These are phyloP conservation scores for Leucoma salicis DNA, from an alignment of 2,888 invertebrate genomes.

Conservation along the genomic window DNA sequence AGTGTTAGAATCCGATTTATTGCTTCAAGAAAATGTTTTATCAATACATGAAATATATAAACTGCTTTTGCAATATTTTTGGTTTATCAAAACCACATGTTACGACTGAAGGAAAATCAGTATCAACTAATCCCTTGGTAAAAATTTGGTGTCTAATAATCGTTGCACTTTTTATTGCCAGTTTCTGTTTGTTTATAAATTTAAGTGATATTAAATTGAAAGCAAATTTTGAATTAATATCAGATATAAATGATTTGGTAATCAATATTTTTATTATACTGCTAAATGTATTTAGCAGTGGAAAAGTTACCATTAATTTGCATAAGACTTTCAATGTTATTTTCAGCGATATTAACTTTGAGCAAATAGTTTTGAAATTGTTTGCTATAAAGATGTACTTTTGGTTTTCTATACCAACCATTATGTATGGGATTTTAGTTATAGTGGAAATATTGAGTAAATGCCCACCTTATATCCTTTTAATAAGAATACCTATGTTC, in stretches of 20 bases:
- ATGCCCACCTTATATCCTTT: constrained; percentile 35
- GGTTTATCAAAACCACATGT: constrained; percentile 19
- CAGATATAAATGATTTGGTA: constrained; percentile 23
- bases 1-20: neutral
- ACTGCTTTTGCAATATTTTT: constrained; percentile 21
- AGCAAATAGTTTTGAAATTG: constrained; percentile 11
- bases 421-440: constrained; percentile 30
- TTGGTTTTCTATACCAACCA: constrained; percentile 33
- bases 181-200: constrained; percentile 10
- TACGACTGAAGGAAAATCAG: constrained; percentile 10
- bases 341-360: constrained; percentile 16
- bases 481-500: constrained; percentile 48
- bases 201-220: constrained; percentile 9
- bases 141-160: constrained; percentile 23
- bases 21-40: constrained; percentile 17
- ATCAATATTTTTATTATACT: constrained; percentile 20
- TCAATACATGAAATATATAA: constrained; percentile 16
- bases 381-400: constrained; percentile 44
- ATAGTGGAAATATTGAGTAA: constrained; percentile 37
- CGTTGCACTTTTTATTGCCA: constrained; percentile 7
- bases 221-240: constrained; percentile 16
- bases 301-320: constrained; percentile 2
- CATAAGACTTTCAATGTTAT: constrained; percentile 14
- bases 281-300: constrained; percentile 13
- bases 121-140: constrained; percentile 7